phyloP scores from a whole-genome alignment of 2,888 invertebrate genomes.

The Xanthia togata region DNA sequence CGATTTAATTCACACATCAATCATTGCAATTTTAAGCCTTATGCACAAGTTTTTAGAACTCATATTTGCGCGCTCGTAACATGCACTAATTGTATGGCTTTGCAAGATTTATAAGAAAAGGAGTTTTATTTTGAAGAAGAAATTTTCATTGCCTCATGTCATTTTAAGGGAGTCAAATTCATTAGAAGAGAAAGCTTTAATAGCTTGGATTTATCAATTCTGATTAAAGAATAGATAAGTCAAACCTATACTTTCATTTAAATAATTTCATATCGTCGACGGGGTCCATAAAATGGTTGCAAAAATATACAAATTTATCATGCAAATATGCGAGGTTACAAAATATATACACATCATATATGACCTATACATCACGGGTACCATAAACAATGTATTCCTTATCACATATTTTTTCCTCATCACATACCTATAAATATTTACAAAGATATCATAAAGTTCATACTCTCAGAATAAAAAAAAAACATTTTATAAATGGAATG shows the following conservation, averaged over 20 bases:
- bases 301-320: background rate
- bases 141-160: no score
- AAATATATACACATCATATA: slow-evolving; percentile 26
- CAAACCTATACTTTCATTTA: background rate
- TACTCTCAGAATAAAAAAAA: background rate
- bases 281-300: background rate
- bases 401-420: background rate
- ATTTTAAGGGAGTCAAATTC: no score
- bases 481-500: slow-evolving; percentile 24
- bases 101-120: background rate
- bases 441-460: background rate
- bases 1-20: background rate
- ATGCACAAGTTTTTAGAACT: rapidly evolving
- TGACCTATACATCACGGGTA: background rate
- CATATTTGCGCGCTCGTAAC: background rate
- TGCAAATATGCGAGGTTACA: slow-evolving; percentile 23
- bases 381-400: slow-evolving; percentile 5
- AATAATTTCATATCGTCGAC: background rate
- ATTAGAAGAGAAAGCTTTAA: no score
- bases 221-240: background rate
- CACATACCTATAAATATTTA: slow-evolving; percentile 18
- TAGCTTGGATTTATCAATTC: no score
- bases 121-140: no score
- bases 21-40: slow-evolving; percentile 9
- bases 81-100: background rate